Conservation (phyloP, 2,888 invertebrate species). For the Agapetus fuscipes region DNA sequence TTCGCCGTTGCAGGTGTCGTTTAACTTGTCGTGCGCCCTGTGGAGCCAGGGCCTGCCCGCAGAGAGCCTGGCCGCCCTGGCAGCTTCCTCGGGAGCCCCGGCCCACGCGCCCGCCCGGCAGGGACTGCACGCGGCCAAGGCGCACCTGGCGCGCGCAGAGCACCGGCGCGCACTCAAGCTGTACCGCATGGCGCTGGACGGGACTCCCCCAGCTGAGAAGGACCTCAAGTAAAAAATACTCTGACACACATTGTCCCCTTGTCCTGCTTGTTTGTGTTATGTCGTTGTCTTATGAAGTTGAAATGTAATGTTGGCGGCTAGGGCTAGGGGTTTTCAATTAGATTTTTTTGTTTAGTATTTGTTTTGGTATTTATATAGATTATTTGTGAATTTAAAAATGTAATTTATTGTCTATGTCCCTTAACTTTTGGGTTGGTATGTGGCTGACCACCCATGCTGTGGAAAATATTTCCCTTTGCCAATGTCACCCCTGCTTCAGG, state of each 20-base stretch:
- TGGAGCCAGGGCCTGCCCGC: constrained; percentile 89
- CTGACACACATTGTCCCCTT: neutral
- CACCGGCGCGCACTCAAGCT: constrained; percentile 93
- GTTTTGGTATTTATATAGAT: too few relatives aligned
- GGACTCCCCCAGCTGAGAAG: constrained; percentile 87
- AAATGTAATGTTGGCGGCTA: too few relatives aligned
- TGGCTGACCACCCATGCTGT: too few relatives aligned
- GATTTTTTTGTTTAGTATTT: too few relatives aligned
- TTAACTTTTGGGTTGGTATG: too few relatives aligned
- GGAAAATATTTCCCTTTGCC: too few relatives aligned
- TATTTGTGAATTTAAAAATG: too few relatives aligned
- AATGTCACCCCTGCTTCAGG: too few relatives aligned
- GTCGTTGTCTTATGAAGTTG: too few relatives aligned
- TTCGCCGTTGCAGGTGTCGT: constrained; percentile 83
- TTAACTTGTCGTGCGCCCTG: constrained; percentile 93
- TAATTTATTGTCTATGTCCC: too few relatives aligned
- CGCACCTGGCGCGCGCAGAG: constrained; percentile 45
- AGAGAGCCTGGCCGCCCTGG: constrained; percentile 93
- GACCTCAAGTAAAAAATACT: constrained; percentile 60
- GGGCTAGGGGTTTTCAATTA: too few relatives aligned
- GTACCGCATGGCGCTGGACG: constrained; percentile 97
- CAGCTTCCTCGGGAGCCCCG: constrained; percentile 28
- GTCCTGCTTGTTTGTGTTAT: too few relatives aligned
- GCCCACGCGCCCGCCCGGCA: constrained; percentile 15
- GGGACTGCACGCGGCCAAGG: constrained; percentile 15